Evolutionary conservation across 1,140 invertebrate species (phyloP).

Genomic region (Uloborus diversus): DNA sequence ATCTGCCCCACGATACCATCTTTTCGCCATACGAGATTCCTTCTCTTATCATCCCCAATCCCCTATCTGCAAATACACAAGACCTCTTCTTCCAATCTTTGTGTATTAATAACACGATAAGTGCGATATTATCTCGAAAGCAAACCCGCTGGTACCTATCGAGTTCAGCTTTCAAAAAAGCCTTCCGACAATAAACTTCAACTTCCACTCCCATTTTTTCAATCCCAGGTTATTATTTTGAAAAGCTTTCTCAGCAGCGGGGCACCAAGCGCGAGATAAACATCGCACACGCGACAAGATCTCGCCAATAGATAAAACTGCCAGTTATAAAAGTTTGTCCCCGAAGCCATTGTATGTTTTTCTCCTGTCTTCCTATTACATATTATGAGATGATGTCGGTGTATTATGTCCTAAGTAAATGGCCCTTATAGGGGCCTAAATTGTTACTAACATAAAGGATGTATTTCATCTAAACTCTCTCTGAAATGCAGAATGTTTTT

Average conservation of each 20-base stretch:
- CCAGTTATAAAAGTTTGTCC: background rate
- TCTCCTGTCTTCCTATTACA: background rate
- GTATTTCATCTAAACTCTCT: no score
- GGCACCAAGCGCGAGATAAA: slow-evolving; percentile 12
- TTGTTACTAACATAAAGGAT: no score
- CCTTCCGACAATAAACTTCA: no score
- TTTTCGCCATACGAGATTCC: background rate
- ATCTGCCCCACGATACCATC: background rate
- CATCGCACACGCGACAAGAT: slow-evolving; percentile 45
- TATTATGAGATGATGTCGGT: background rate
- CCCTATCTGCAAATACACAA: no score
- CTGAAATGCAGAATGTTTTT: background rate
- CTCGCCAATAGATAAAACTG: slow-evolving; percentile 23
- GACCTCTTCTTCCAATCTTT: slow-evolving; percentile 15
- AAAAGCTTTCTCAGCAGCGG: slow-evolving; percentile 31
- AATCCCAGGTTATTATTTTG: background rate
- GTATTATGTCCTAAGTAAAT: background rate
- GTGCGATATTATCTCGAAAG: slow-evolving; percentile 7
- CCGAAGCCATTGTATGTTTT: background rate
- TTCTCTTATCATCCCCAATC: no score
- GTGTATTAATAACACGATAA: slow-evolving; percentile 26
- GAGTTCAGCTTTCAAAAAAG: background rate
- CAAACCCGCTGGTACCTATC: background rate
- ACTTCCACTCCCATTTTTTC: background rate
- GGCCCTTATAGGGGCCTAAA: background rate